A percentile compares a stretch with the other conserved stretches of the same genome.
phyloP scores from a whole-genome alignment of 2,113 vertebrate species.

The Callopanchax toddi region DNA sequence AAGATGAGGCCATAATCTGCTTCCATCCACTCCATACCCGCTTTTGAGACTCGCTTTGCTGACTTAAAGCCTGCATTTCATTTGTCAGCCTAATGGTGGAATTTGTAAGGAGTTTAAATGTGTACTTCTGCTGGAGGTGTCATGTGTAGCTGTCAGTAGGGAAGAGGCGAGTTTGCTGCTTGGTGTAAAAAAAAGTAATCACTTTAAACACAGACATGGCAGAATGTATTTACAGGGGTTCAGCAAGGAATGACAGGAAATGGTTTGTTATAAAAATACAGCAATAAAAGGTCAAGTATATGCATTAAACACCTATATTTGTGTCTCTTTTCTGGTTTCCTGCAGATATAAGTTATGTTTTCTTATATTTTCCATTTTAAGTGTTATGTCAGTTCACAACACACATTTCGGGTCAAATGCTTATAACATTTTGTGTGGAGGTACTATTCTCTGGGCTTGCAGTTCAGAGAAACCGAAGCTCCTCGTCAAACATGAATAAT shows the following conservation, averaged over 20 bases:
- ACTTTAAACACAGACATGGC: conserved; percentile 56
- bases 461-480: conserved; percentile 44
- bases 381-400: too few species aligned
- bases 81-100: conserved; percentile 77
- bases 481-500: conserved; percentile 78
- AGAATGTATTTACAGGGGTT: conserved; percentile 14
- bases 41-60: conserved; percentile 62
- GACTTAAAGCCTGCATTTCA: conserved; percentile 71
- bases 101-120: conserved; percentile 75
- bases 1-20: conserved; percentile 71
- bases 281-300: not conserved
- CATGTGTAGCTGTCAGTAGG: conserved; percentile 48
- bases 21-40: conserved; percentile 63
- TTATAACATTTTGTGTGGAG: conserved; percentile 11
- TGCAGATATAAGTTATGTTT: too few species aligned
- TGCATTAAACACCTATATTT: not conserved
- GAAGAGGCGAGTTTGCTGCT: conserved; percentile 35
- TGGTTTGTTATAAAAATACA: conserved; percentile 8
- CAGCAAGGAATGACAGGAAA: not conserved
- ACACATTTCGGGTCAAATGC: too few species aligned
- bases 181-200: conserved; percentile 48
- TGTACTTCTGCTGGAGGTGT: conserved; percentile 54
- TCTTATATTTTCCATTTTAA: too few species aligned
- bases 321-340: not conserved
- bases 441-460: conserved; percentile 46